These are phyloP conservation scores for Halictus quadricinctus DNA, from an alignment of 2,888 invertebrate species.

Conservation along the genomic window DNA sequence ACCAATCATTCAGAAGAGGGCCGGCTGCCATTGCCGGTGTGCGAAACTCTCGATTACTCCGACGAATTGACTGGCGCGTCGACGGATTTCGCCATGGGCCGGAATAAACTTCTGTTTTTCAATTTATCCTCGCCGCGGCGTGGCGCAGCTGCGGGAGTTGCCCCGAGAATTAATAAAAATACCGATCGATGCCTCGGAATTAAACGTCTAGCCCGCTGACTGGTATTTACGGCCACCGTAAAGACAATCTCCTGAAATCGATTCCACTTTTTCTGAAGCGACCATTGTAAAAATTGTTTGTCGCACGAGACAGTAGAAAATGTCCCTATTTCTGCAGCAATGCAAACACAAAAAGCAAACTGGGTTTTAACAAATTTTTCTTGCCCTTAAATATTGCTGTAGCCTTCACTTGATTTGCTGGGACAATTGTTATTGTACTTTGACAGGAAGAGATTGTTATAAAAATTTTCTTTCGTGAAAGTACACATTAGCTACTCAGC, in stretches of 20 bases:
- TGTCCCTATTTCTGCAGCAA: background rate
- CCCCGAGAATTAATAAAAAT: constrained; percentile 28
- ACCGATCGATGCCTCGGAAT: background rate
- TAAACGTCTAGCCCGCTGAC: background rate
- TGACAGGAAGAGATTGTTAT: background rate
- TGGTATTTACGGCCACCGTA: background rate
- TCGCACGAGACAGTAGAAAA: background rate
- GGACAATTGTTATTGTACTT: background rate
- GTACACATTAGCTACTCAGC: too few relatives aligned
- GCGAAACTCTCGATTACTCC: constrained; percentile 2
- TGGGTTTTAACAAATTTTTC: too few relatives aligned
- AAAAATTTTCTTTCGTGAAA: background rate
- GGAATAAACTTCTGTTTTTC: constrained; percentile 6
- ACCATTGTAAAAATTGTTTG: background rate
- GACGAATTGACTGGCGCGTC: constrained; percentile 12
- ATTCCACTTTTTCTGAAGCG: background rate
- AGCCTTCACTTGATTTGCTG: background rate
- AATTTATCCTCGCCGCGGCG: background rate
- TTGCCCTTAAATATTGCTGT: background rate
- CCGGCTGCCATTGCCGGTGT: background rate
- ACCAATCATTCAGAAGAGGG: constrained; percentile 1
- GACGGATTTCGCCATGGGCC: background rate
- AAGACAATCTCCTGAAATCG: background rate
- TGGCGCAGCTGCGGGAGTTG: background rate
- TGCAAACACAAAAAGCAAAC: too few relatives aligned